Evolutionary conservation across 1,140 invertebrate genomes (phyloP), one percentile per base, ranked within the genome.

Genomic region (Asbolus verrucosus): DNA sequence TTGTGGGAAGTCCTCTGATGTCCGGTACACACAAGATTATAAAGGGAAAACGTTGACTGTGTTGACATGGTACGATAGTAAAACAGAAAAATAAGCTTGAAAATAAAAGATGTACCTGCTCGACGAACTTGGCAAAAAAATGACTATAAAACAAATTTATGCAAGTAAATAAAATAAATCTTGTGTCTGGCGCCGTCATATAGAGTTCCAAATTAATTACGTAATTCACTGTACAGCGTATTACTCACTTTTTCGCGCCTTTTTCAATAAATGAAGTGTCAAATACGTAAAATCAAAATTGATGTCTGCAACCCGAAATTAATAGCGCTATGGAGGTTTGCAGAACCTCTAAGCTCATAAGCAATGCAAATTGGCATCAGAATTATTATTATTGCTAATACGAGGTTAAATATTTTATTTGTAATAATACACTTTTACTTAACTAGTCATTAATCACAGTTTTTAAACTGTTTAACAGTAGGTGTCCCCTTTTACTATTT

Each of bases 1-100:
- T 6, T 54, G 46, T 54, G 46, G 46, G 46, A 54, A 54, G 46
- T 3, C 46, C 19, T 27, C 19, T 5, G 27, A 54, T 54, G 46
- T 54, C 46, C 46, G 46, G 46, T 54, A 54, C 46, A 54, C 46
- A 54, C 13, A 54, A 54, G 27, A 21, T 27, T 54, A 54, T 54
- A 18, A 54, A 54, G 27, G 16, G 46, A 24, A 54, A 54, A 54
- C n/a, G n/a, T n/a, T n/a, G n/a, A n/a, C n/a, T n/a, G n/a, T n/a
- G n/a, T n/a, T n/a, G n/a, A 27, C 11, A 8, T 27, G 18, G 6
- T 21, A 15, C 13, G 13, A 41, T 14, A 8, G 39, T 2, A 16
- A 41, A 41, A 16, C 6, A 41, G 8, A 41, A 15, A 14, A 19
- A 27, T 27, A 27, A 27, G 8, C 24, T 3, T 4, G 24, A 8